Percentiles rank a stretch among this genome's conserved stretches.
phyloP scores from a whole-genome alignment of 92 coral and sea anemone genomes.

The Pocillopora meandrina region DNA sequence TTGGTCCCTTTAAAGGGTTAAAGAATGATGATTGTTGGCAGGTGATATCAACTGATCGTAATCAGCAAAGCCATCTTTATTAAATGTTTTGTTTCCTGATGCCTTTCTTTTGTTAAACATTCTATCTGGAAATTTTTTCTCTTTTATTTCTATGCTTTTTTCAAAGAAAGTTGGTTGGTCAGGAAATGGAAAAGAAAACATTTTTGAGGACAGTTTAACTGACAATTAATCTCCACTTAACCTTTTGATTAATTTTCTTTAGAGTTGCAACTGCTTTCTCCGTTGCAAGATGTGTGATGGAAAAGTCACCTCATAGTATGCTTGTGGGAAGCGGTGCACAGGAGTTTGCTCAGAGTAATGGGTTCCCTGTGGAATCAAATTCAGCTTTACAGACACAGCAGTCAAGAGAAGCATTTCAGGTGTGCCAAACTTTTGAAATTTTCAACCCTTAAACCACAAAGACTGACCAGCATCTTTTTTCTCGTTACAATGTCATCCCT shows the following conservation, averaged over 20 bases:
- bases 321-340: conserved; percentile 68
- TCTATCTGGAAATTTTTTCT: no score
- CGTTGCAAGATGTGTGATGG: conserved; percentile 73
- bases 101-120: no score
- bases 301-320: conserved; percentile 73
- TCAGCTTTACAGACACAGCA: conserved; percentile 52
- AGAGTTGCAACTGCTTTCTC: conserved; percentile 70
- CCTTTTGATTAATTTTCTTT: not conserved
- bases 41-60: no score
- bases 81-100: no score
- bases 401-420: conserved; percentile 57
- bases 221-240: not conserved
- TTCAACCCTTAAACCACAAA: not conserved
- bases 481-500: no score
- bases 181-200: no score
- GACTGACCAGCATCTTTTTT: no score
- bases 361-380: conserved; percentile 53
- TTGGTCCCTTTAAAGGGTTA: no score
- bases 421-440: conserved; percentile 15
- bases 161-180: no score
- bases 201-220: not conserved
- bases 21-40: no score
- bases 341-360: conserved; percentile 61
- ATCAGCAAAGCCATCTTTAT: no score
- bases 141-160: no score